phyloP scores from a whole-genome alignment of 2,113 vertebrate species.

The Cyrtonyx montezumae region DNA sequence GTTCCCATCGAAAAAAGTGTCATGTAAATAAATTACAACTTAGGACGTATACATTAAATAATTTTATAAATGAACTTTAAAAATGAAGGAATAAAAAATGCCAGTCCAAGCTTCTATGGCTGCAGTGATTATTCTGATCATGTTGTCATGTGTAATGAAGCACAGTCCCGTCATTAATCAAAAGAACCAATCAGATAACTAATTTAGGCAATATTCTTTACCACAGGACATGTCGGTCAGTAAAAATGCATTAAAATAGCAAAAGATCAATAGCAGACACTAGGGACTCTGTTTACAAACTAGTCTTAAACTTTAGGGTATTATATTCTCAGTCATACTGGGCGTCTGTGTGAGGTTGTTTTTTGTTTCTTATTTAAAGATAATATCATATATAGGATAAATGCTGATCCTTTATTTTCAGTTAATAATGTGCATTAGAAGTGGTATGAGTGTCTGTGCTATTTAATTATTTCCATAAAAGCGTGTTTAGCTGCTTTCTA shows the following conservation, averaged over 20 bases:
- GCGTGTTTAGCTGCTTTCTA: slow-evolving; percentile 59
- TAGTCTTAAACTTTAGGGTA: slow-evolving; percentile 81
- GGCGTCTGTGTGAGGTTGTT: slow-evolving; percentile 19
- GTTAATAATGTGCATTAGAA: slow-evolving; percentile 60
- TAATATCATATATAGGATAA: slow-evolving; percentile 65
- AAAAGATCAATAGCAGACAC: slow-evolving; percentile 87
- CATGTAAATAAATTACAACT: slow-evolving; percentile 91
- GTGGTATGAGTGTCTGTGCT: slow-evolving; percentile 55
- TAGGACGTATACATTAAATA: slow-evolving; percentile 88
- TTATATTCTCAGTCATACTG: slow-evolving; percentile 77
- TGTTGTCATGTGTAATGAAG: slow-evolving; percentile 91
- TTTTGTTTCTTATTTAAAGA: slow-evolving; percentile 37
- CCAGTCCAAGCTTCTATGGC: slow-evolving; percentile 74
- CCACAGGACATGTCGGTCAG: slow-evolving; percentile 88
- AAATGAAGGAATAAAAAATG: slow-evolving; percentile 82
- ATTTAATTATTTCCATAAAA: slow-evolving; percentile 62
- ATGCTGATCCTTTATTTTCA: slow-evolving; percentile 63
- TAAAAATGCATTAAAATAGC: slow-evolving; percentile 89
- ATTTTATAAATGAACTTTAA: slow-evolving; percentile 93
- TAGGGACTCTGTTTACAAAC: slow-evolving; percentile 82
- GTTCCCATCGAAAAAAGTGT: slow-evolving; percentile 90
- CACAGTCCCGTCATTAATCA: slow-evolving; percentile 90
- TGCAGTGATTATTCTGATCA: slow-evolving; percentile 87
- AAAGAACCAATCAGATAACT: slow-evolving; percentile 93
- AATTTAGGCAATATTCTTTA: slow-evolving; percentile 94